Percentiles rank a stretch among this genome's conserved stretches.
Evolutionary conservation across 2,888 invertebrate species (phyloP).

Genomic region (Aleiodes alternator): DNA sequence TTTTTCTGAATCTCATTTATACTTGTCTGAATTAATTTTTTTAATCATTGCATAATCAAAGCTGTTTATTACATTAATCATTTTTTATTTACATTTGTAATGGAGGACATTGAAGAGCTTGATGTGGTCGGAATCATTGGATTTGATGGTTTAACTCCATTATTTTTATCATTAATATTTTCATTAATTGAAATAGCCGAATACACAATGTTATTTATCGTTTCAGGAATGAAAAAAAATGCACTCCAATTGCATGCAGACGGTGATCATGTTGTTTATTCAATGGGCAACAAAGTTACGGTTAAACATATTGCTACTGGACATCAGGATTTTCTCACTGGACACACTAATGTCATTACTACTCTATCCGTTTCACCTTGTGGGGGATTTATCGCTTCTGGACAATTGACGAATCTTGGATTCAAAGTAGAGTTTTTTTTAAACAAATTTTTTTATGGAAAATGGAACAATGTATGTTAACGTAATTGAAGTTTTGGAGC

Average conservation of each 20-base stretch:
- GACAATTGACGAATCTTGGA: slow-evolving; percentile 93
- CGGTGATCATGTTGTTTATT: slow-evolving; percentile 83
- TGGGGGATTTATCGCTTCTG: slow-evolving; percentile 90
- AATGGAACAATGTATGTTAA: no score
- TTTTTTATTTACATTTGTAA: background rate
- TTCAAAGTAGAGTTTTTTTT: slow-evolving; percentile 80
- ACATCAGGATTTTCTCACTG: slow-evolving; percentile 85
- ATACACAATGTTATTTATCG: slow-evolving; percentile 32
- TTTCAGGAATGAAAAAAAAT: slow-evolving; percentile 70
- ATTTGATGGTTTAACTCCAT: slow-evolving; percentile 82
- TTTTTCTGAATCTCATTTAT: slow-evolving; percentile 8
- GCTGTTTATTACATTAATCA: background rate
- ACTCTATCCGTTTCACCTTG: slow-evolving; percentile 85
- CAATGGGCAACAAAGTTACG: slow-evolving; percentile 87
- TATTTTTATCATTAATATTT: slow-evolving; percentile 43
- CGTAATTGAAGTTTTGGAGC: no score
- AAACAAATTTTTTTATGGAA: background rate
- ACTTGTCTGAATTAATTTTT: slow-evolving; percentile 27
- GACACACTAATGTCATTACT: slow-evolving; percentile 88
- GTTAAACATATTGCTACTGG: slow-evolving; percentile 83
- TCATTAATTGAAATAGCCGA: slow-evolving; percentile 24
- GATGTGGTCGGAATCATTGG: slow-evolving; percentile 85
- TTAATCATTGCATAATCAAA: slow-evolving; percentile 1
- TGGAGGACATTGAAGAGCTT: slow-evolving; percentile 79
- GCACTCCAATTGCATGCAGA: slow-evolving; percentile 86